Conservation (phyloP, 2,888 invertebrate genomes). For the Trichogramma dendrolimi region DNA sequence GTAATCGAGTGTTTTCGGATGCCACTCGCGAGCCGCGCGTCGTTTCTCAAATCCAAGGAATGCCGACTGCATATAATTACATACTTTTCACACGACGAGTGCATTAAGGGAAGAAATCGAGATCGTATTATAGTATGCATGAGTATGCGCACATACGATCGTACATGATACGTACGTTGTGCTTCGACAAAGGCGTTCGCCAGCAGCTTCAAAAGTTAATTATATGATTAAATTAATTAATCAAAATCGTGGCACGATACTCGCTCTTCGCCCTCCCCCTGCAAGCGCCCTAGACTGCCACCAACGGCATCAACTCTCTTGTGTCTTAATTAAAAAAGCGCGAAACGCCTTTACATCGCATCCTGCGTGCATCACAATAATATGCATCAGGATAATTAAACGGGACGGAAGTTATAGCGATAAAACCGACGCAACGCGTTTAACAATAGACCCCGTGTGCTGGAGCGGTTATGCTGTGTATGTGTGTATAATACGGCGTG, state of each 20-base stretch:
- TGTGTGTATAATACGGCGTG: no score
- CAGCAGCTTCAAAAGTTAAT: slow-evolving; percentile 20
- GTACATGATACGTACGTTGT: not conserved
- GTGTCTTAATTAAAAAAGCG: slow-evolving; percentile 27
- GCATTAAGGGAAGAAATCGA: no score
- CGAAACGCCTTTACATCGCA: slow-evolving; percentile 7
- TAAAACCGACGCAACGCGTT: slow-evolving; percentile 10
- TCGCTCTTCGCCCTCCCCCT: no score
- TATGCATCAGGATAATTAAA: slow-evolving; percentile 28
- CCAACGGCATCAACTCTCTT: slow-evolving; percentile 1
- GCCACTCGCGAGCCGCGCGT: no score
- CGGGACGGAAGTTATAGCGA: slow-evolving; percentile 21
- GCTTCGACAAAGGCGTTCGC: slow-evolving; percentile 2
- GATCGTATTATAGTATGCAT: no score
- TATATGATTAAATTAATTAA: slow-evolving; percentile 25
- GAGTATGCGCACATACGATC: no score
- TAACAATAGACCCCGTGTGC: slow-evolving; percentile 16
- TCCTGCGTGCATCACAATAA: slow-evolving; percentile 21
- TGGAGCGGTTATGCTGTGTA: no score
- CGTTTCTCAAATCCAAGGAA: no score
- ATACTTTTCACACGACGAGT: no score
- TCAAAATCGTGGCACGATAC: slow-evolving; percentile 2
- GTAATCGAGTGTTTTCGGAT: no score
- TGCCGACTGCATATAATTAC: no score
- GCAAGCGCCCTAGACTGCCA: no score